Percentiles rank a stretch among this genome's conserved stretches.
Conservation (phyloP, 2,888 invertebrate species). For the Rhorus exstirpatorius region DNA sequence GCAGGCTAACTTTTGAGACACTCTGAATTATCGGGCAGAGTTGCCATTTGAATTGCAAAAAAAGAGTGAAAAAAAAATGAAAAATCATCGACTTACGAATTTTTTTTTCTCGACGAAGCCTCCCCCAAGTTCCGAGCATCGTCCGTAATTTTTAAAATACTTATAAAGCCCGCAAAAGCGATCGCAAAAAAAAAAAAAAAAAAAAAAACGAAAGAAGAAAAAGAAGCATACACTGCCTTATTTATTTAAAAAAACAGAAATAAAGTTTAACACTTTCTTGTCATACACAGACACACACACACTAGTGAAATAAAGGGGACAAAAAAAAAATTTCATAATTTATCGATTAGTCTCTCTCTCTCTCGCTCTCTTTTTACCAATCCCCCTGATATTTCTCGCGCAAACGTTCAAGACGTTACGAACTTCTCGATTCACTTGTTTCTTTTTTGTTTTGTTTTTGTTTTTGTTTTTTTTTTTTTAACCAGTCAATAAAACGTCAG, state of each 20-base stretch:
- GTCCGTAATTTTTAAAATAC: slow-evolving; percentile 36
- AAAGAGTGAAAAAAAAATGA: slow-evolving; percentile 14
- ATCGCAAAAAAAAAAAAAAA: slow-evolving; percentile 55
- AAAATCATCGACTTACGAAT: background rate
- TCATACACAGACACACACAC: slow-evolving; percentile 74
- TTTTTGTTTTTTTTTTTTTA: slow-evolving; percentile 42
- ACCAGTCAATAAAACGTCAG: slow-evolving; percentile 72
- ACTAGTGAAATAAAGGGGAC: slow-evolving; percentile 79
- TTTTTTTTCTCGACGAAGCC: slow-evolving; percentile 35
- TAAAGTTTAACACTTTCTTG: slow-evolving; percentile 82
- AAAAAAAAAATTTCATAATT: slow-evolving; percentile 77
- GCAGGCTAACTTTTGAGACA: slow-evolving; percentile 16
- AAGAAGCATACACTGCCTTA: slow-evolving; percentile 84
- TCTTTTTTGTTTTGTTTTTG: slow-evolving; percentile 36
- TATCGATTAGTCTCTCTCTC: too few relatives aligned
- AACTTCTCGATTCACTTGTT: slow-evolving; percentile 58
- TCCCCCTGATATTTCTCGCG: slow-evolving; percentile 1
- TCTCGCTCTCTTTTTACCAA: background rate
- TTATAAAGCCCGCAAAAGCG: slow-evolving; percentile 41
- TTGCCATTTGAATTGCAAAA: slow-evolving; percentile 30
- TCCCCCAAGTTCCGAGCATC: slow-evolving; percentile 54
- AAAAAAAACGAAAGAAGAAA: slow-evolving; percentile 68
- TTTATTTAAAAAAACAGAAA: slow-evolving; percentile 84
- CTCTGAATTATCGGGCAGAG: slow-evolving; percentile 35
- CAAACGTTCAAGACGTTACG: slow-evolving; percentile 40